phyloP scores from a whole-genome alignment of 2,888 invertebrate species.

The Amblyteles armatorius region DNA sequence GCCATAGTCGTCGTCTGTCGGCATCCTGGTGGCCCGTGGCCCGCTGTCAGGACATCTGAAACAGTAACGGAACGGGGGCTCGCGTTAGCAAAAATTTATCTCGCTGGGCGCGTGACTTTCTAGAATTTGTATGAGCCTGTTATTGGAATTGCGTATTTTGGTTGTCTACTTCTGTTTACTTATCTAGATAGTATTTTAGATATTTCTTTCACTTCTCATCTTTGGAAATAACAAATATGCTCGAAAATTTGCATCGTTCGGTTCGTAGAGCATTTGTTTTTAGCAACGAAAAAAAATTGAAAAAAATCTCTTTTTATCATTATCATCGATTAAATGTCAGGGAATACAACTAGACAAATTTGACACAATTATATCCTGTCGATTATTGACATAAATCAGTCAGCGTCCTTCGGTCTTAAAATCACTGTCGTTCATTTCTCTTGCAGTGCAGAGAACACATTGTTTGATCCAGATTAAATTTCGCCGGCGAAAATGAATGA shows the following conservation, averaged over 20 bases:
- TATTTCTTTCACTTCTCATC: too few relatives aligned
- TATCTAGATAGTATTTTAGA: too few relatives aligned
- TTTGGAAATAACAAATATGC: too few relatives aligned
- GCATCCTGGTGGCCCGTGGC: constrained; percentile 88
- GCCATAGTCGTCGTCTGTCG: constrained; percentile 86
- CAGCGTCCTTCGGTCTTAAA: too few relatives aligned
- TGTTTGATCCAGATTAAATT: neutral
- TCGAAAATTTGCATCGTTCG: too few relatives aligned
- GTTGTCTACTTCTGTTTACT: too few relatives aligned
- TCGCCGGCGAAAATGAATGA: neutral
- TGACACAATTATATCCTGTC: neutral
- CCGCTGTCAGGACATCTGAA: constrained; percentile 89
- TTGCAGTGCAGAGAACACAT: neutral
- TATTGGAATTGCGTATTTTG: too few relatives aligned
- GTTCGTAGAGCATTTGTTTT: too few relatives aligned
- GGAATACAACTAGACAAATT: neutral
- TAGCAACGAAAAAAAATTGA: too few relatives aligned
- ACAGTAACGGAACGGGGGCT: constrained; percentile 69
- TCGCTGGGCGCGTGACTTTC: neutral
- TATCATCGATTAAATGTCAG: neutral
- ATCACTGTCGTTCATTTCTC: too few relatives aligned
- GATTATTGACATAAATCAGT: too few relatives aligned
- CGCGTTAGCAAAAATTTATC: neutral
- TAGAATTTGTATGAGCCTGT: too few relatives aligned
- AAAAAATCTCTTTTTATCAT: neutral